Evolutionary conservation across 2,113 vertebrate genomes (phyloP).

Genomic region (Chiloscyllium plagiosum): DNA sequence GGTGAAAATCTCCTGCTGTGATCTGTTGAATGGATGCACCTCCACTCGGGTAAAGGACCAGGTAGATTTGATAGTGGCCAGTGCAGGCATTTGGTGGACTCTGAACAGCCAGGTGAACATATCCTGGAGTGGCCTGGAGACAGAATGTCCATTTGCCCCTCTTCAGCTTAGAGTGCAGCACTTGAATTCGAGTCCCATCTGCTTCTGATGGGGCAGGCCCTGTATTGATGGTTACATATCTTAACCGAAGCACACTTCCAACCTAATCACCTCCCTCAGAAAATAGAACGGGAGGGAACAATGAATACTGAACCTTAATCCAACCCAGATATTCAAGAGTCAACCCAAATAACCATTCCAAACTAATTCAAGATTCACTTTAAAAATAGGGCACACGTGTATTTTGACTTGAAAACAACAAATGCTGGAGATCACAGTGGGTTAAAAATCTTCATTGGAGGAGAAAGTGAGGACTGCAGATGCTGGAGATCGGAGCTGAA

Average conservation of each 20-base stretch:
- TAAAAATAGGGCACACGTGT: neutral
- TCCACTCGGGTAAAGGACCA: conserved; percentile 53
- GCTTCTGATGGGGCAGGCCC: conserved; percentile 61
- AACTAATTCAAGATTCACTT: neutral
- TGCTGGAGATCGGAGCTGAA: too few relatives aligned
- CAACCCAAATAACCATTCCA: neutral
- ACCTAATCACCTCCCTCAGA: neutral
- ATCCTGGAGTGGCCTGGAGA: conserved; percentile 49
- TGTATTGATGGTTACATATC: conserved; percentile 39
- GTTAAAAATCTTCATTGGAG: too few relatives aligned
- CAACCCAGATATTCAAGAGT: neutral
- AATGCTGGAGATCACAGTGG: too few relatives aligned
- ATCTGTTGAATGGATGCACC: conserved; percentile 50
- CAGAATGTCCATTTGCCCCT: conserved; percentile 56
- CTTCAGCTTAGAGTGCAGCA: conserved; percentile 41
- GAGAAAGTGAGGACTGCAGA: too few relatives aligned
- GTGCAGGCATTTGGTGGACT: conserved; percentile 68
- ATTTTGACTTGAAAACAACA: neutral
- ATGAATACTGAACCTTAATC: neutral
- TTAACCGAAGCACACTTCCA: neutral
- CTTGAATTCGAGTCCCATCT: conserved; percentile 55
- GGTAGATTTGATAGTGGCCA: conserved; percentile 65
- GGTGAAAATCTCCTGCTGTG: conserved; percentile 58
- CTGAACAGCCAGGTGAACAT: conserved; percentile 56
- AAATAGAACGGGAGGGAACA: neutral